Evolutionary conservation across 2,113 vertebrate species (phyloP).

Genomic region (Panthera uncia): DNA sequence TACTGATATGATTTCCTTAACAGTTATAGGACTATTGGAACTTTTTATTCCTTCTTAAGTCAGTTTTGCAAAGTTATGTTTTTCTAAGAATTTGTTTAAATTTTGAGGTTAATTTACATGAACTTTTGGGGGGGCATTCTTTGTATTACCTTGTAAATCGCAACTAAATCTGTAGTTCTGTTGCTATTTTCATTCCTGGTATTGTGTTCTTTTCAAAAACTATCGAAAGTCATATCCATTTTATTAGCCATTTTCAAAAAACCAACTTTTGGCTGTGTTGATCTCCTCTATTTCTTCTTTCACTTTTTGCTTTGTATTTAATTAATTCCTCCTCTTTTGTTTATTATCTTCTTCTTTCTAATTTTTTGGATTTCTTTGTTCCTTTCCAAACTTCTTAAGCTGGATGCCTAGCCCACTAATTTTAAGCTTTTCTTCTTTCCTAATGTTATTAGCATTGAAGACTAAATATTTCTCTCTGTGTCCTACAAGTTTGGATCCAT

Average conservation of each 20-base stretch:
- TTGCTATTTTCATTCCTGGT: background rate
- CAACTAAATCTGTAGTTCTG: background rate
- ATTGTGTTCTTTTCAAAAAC: background rate
- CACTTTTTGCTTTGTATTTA: background rate
- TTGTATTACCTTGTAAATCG: background rate
- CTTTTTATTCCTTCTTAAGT: background rate
- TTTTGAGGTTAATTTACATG: constrained; percentile 2
- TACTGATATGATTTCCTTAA: constrained; percentile 40
- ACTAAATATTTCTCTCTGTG: background rate
- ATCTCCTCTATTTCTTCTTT: background rate
- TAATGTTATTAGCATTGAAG: background rate
- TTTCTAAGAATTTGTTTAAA: constrained; percentile 29
- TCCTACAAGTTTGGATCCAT: background rate
- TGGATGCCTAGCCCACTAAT: background rate
- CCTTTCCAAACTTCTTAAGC: constrained; percentile 23
- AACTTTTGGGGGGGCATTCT: background rate
- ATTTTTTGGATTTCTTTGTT: background rate
- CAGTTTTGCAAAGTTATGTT: background rate
- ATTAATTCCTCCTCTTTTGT: background rate
- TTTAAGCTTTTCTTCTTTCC: constrained; percentile 1
- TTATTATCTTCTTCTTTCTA: background rate
- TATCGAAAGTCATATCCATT: background rate
- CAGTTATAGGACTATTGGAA: background rate
- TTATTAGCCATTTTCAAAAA: constrained; percentile 12
- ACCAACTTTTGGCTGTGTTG: background rate